Base-by-base conservation (phyloP, 2,797 vertebrate species). In the Microctenopoma stevenorrisi region DNA sequence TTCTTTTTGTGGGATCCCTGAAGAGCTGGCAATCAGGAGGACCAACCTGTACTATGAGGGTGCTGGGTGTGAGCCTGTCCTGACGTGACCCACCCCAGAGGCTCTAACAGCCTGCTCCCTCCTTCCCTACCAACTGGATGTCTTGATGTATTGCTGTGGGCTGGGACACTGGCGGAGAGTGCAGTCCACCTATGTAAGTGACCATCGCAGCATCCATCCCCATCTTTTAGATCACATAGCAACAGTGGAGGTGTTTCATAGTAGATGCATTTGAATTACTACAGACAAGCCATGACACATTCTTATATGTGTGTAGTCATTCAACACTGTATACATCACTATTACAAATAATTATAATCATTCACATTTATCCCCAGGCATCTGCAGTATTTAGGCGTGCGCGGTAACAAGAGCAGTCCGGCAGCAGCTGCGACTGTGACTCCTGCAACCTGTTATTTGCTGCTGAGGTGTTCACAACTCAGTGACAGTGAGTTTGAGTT, bases 121-220 rank as follows among this genome's bases (percentile, higher is more conserved):
- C 89, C 70, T 90, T 74, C 86, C 87, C 91, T 87, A 64, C 87
- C 74, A 88, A 90, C 81, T 94, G 92, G 94, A 96, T 94, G 94
- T 94, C 96, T 98, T 96, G 95, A 99, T 98, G 97, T 96, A 96
- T 96, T 99, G 97, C 96, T 99, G 97, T 96, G 96, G 97, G 93
- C 95, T 98, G 95, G 97, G 95, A 93, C 96, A 97, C 93, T 96
- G 96, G 93, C 95, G 95, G 94, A 94, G 93, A 96, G 96, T 94
- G 91, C 96, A 92, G 94, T 96, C 97, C 94, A 97, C 95, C 94
- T 97, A 97, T 95, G 97, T 94, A 86, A 94, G 93, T 94, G 87
- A 85, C 68, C 75, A 52, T 13, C 18, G 43, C 66, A 70, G 80
- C 51, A 74, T 64, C 48, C 53, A 57, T 48, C 58, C 14, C n/a